Evolutionary conservation across 1,140 invertebrate genomes (phyloP), one percentile per base, ranked within the genome.

Genomic region (Drosophila bocqueti): DNA sequence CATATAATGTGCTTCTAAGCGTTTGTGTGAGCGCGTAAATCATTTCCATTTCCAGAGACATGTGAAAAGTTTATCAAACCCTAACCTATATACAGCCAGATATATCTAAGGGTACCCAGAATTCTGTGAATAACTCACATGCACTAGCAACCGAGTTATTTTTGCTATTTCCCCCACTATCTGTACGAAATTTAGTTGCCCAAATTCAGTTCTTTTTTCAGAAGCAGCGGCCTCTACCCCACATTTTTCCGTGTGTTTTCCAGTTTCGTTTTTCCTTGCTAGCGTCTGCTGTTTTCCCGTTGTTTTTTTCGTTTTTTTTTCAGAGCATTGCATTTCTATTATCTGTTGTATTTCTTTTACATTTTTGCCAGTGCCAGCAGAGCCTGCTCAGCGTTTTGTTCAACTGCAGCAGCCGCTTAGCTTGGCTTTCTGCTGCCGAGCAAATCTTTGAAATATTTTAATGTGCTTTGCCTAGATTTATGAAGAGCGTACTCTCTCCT

Each of bases 381-480:
- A 34, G 72, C 67, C 57, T 43, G 76, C 64, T 79, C 76, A 79
- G 76, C 76, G 42, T 72, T 79, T 57, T 78, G 66, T 64, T 69
- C 46, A 60, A 65, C 46, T 79, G 76, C 76, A 79, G 76, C 46
- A 77, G 75, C 64, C 74, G 76, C 76, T 77, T 72, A 72, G 15
- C 59, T 46, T 49, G 15, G 36, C 47, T 61, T 34, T 29, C 58
- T 26, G 31, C 52, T 76, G 52, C 36, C 31, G 59, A 46, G 38
- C 54, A 71, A 79, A 79, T 79, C 76, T 79, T 79, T 79, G 75
- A 79, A 79, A 79, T 78, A 79, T 79, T 78, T 79, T 79, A 79
- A 79, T 79, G 76, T 79, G 60, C 76, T 65, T 78, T 72, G 59
- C 58, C 55, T 54, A 42, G 76, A 79, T 79, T 79, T 79, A 79